phyloP scores from a whole-genome alignment of 2,797 vertebrate genomes.

The Ptychobarbus kaznakovi region DNA sequence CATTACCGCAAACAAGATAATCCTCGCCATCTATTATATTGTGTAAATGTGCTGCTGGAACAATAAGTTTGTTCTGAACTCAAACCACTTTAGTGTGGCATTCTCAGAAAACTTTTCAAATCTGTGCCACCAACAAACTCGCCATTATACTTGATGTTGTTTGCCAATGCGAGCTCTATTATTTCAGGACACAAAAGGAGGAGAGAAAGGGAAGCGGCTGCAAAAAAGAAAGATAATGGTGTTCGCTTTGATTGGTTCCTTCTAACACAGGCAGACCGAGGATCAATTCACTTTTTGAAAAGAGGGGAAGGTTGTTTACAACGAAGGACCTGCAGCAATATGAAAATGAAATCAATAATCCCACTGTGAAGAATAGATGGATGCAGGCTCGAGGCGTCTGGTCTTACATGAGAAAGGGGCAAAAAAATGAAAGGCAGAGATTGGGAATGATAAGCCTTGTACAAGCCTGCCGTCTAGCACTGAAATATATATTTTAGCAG shows the following conservation, averaged over 20 bases:
- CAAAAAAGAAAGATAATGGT: slow-evolving; percentile 61
- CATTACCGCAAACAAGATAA: slow-evolving; percentile 56
- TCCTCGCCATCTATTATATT: slow-evolving; percentile 50
- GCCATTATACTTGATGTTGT: slow-evolving; percentile 53
- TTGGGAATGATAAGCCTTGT: slow-evolving; percentile 49
- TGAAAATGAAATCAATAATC: slow-evolving; percentile 79
- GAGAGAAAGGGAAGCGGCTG: slow-evolving; percentile 39
- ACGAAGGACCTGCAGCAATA: slow-evolving; percentile 67
- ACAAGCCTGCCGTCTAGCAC: neutral
- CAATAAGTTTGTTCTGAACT: slow-evolving; percentile 53
- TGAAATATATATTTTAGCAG: slow-evolving; percentile 1
- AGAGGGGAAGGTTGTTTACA: slow-evolving; percentile 73
- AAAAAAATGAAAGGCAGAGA: slow-evolving; percentile 61
- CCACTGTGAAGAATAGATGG: slow-evolving; percentile 55
- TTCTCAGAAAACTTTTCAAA: slow-evolving; percentile 55
- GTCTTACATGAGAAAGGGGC: slow-evolving; percentile 36
- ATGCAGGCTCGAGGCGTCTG: slow-evolving; percentile 25
- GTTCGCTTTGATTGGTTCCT: slow-evolving; percentile 67
- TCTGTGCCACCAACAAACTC: slow-evolving; percentile 49
- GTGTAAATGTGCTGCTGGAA: slow-evolving; percentile 54
- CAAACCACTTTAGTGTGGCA: slow-evolving; percentile 48
- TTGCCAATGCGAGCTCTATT: slow-evolving; percentile 54
- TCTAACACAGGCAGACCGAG: slow-evolving; percentile 35
- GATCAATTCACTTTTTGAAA: slow-evolving; percentile 75
- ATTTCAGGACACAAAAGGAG: slow-evolving; percentile 57